phyloP scores from a whole-genome alignment of 2,797 vertebrate species.

The Chromobotia macracanthus region DNA sequence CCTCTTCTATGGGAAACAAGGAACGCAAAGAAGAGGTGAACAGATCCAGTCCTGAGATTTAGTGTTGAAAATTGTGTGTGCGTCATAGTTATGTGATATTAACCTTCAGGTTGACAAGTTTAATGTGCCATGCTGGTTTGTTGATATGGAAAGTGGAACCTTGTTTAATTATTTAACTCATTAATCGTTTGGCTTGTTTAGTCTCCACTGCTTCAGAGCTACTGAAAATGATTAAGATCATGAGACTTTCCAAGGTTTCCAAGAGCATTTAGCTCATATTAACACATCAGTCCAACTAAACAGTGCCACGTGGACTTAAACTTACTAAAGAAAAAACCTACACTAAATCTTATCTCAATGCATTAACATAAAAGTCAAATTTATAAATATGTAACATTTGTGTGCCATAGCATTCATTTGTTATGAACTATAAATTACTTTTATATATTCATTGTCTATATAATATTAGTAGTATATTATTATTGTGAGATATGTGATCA shows the following conservation, averaged over 20 bases:
- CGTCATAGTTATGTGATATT: not conserved
- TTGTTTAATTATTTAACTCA: not conserved
- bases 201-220: not conserved
- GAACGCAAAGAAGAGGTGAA: not conserved
- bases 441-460: too few species aligned
- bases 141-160: conserved; percentile 1
- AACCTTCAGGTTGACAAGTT: not conserved
- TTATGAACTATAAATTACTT: too few species aligned
- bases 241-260: not conserved
- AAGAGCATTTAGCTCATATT: not conserved
- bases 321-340: not conserved
- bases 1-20: not conserved
- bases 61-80: not conserved
- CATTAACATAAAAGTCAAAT: not conserved
- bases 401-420: too few species aligned
- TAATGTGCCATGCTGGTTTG: not conserved
- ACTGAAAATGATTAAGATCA: not conserved
- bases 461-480: too few species aligned
- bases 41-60: not conserved
- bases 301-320: not conserved
- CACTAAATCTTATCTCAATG: not conserved
- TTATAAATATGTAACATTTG: not conserved
- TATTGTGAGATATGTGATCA: too few species aligned
- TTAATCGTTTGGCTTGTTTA: not conserved
- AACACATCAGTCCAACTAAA: not conserved